These are phyloP conservation scores for Stenodema calcarata DNA, from an alignment of 2,888 invertebrate species.

Conservation along the genomic window DNA sequence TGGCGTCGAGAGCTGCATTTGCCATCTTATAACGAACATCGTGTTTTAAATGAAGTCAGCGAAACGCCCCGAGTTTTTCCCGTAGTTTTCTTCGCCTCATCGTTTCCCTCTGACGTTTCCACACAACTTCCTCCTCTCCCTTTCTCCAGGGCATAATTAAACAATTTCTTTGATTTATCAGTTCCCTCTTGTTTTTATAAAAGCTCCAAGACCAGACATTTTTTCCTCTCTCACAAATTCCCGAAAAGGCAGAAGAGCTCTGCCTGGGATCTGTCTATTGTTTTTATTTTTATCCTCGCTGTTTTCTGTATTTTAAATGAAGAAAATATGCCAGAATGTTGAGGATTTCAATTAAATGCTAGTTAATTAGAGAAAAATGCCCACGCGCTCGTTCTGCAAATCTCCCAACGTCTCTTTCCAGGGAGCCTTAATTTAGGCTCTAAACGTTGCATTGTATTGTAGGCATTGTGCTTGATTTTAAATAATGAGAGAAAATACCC, in stretches of 20 bases:
- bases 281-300: neutral
- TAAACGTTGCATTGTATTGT: no score
- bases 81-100: neutral
- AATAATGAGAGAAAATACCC: no score
- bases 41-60: neutral
- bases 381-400: no score
- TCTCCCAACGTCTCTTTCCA: no score
- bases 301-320: neutral
- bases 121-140: neutral
- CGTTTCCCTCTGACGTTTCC: neutral
- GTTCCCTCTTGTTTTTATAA: neutral
- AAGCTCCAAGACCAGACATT: neutral
- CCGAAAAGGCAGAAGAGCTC: neutral
- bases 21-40: neutral
- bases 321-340: neutral
- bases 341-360: constrained; percentile 13
- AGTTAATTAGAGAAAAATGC: neutral
- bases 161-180: constrained; percentile 38
- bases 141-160: constrained; percentile 4
- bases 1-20: no score
- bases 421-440: no score
- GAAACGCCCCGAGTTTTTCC: neutral
- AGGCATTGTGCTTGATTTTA: no score
- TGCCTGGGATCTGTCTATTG: no score
- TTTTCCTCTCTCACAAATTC: neutral